These are phyloP conservation scores for Pangasius macronema DNA, from an alignment of 2,797 vertebrate species.

Conservation along the genomic window DNA sequence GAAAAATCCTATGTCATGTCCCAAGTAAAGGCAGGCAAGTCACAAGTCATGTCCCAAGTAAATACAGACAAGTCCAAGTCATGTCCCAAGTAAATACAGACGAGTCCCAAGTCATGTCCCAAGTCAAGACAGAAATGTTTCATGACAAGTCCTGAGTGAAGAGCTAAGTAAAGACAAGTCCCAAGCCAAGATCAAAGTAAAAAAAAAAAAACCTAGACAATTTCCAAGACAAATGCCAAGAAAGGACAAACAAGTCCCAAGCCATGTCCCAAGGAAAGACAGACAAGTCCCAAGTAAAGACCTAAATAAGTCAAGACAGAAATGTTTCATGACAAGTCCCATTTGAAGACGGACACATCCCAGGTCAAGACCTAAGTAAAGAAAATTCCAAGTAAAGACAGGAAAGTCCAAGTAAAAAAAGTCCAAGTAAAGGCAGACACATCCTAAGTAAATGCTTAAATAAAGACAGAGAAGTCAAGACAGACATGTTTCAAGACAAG, in stretches of 20 bases:
- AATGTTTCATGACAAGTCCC: neutral
- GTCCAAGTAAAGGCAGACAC: neutral
- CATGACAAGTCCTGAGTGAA: neutral
- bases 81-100: neutral
- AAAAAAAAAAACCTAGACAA: too few relatives aligned
- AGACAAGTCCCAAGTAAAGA: neutral
- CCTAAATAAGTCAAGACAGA: neutral
- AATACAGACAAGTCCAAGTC: neutral
- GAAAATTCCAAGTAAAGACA: neutral
- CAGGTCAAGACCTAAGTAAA: neutral
- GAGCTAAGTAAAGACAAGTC: neutral
- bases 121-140: neutral
- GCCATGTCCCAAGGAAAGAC: neutral
- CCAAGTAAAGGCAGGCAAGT: neutral
- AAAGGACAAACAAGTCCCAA: neutral
- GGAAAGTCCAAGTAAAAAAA: too few relatives aligned
- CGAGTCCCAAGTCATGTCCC: neutral
- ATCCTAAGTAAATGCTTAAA: neutral
- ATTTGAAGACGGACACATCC: neutral
- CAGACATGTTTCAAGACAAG: neutral
- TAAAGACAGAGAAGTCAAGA: neutral
- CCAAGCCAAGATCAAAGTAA: neutral
- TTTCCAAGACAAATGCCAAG: neutral
- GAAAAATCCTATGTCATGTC: neutral
- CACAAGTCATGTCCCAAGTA: neutral